phyloP scores from a whole-genome alignment of 2,797 vertebrate species.

The Bradypodion pumilum region DNA sequence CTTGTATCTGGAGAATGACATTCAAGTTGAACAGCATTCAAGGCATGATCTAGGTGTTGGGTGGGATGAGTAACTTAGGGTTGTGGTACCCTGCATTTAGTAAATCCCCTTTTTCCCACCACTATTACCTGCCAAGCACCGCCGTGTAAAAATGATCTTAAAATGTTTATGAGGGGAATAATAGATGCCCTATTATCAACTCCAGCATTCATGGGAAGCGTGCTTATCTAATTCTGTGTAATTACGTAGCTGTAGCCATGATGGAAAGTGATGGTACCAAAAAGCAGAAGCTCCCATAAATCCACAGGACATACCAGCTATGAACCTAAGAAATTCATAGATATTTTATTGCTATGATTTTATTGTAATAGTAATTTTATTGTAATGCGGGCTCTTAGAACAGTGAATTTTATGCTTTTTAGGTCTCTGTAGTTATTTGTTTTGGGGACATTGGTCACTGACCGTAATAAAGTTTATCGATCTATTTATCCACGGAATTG shows the following conservation, averaged over 20 bases:
- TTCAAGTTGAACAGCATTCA: too few species aligned
- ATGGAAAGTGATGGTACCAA: neutral
- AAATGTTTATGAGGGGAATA: conserved; percentile 25
- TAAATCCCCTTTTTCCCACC: neutral
- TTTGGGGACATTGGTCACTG: too few species aligned
- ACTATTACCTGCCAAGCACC: neutral
- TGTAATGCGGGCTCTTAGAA: too few species aligned
- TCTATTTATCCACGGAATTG: neutral
- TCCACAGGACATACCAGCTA: neutral
- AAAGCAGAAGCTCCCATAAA: neutral
- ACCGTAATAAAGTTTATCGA: too few species aligned
- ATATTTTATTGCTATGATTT: too few species aligned
- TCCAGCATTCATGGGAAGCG: conserved; percentile 10
- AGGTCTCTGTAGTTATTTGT: too few species aligned
- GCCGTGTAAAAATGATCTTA: conserved; percentile 16
- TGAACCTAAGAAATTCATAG: too few species aligned
- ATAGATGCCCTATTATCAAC: conserved; percentile 32
- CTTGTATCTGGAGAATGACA: too few species aligned
- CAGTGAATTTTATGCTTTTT: too few species aligned
- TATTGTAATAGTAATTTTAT: too few species aligned
- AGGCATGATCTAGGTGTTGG: too few species aligned
- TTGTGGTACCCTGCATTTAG: neutral
- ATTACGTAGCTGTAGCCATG: conserved; percentile 13
- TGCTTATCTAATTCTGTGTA: conserved; percentile 29
- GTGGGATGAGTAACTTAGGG: too few species aligned